phyloP scores from a whole-genome alignment of 1,140 invertebrate species.

The Papilio aristodemus region DNA sequence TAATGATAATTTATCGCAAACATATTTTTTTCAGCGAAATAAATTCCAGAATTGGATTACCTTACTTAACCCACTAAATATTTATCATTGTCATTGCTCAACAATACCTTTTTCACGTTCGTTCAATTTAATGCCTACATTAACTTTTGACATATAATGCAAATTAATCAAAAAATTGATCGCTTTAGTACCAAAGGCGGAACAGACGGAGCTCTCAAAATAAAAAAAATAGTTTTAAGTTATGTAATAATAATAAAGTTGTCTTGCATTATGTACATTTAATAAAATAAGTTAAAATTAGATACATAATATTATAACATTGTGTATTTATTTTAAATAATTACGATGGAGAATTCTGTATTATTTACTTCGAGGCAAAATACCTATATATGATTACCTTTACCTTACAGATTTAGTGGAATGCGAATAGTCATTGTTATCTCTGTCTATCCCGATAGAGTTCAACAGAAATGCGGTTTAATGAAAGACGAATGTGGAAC shows the following conservation, averaged over 20 bases:
- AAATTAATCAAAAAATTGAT: conserved; percentile 4
- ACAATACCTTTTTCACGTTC: background rate
- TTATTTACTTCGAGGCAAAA: no score
- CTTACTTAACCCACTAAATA: background rate
- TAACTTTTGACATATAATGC: background rate
- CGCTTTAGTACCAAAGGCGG: background rate
- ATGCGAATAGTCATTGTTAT: background rate
- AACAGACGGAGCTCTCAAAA: background rate
- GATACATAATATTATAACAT: no score
- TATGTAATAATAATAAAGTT: no score
- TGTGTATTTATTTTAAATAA: no score
- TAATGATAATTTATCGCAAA: no score
- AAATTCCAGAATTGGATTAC: background rate
- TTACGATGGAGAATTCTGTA: no score
- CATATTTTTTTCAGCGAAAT: no score
- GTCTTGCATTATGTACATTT: no score
- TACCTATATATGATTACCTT: no score
- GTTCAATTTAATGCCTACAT: no score
- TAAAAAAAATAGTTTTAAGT: background rate
- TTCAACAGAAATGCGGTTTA: background rate
- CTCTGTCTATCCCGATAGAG: background rate
- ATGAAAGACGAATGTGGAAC: background rate
- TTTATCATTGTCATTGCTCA: background rate
- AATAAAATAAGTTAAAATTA: no score
- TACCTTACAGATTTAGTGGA: no score